Percentiles rank a stretch among this genome's conserved stretches.
Evolutionary conservation across 2,113 vertebrate genomes (phyloP).

Genomic region (Eupsittula cactorum): DNA sequence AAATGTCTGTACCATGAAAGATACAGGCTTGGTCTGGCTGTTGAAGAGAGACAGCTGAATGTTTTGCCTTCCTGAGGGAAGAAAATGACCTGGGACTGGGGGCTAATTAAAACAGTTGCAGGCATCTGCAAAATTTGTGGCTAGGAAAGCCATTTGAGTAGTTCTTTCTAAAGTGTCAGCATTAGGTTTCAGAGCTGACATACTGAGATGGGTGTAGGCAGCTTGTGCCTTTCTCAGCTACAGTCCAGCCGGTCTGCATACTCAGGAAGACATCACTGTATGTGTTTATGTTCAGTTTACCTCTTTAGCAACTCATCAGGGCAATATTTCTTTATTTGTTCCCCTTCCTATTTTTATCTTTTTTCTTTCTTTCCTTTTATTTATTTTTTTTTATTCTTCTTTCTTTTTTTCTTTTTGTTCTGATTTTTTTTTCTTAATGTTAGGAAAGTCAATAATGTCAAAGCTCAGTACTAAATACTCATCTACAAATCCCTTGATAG

Average conservation of each 20-base stretch:
- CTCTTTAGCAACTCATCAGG: background rate
- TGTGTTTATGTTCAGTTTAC: background rate
- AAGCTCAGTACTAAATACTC: background rate
- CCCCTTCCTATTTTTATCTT: too few relatives aligned
- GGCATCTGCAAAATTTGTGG: slow-evolving; percentile 33
- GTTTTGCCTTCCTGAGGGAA: slow-evolving; percentile 17
- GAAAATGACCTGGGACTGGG: slow-evolving; percentile 31
- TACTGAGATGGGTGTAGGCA: background rate
- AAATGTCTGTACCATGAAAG: background rate
- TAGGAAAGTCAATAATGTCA: background rate
- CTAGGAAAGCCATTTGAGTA: slow-evolving; percentile 9
- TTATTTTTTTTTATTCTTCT: background rate
- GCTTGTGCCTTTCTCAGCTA: background rate
- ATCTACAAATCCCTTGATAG: background rate
- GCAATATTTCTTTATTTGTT: background rate
- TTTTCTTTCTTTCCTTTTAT: too few relatives aligned
- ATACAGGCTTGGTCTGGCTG: background rate
- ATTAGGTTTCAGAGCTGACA: slow-evolving; percentile 16
- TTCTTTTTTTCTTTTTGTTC: rapidly evolving
- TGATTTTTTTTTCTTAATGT: background rate
- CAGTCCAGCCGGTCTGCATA: background rate
- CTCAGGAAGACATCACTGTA: background rate
- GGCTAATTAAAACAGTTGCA: slow-evolving; percentile 45
- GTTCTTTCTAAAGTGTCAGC: slow-evolving; percentile 30
- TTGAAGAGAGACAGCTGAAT: background rate